phyloP scores from a whole-genome alignment of 2,113 vertebrate species.

The Hemichromis elongatus region DNA sequence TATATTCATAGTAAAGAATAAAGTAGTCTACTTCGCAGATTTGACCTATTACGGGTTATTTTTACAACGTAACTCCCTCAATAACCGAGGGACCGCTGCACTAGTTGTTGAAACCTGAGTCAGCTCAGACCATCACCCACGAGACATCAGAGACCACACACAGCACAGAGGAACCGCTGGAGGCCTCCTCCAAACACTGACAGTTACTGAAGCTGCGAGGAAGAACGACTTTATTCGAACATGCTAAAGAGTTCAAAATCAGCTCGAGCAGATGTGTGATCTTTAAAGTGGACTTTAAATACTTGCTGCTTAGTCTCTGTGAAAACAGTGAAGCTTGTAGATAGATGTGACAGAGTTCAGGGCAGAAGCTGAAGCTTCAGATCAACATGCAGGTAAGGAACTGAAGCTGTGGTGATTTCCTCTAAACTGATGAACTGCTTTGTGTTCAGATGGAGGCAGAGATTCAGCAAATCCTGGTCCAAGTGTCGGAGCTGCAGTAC shows the following conservation, averaged over 20 bases:
- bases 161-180: not conserved
- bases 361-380: not conserved
- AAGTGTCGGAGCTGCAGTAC: conserved; percentile 2
- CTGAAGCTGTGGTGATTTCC: not conserved
- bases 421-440: not conserved
- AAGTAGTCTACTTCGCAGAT: no score
- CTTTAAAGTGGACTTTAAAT: not conserved
- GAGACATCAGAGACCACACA: no score
- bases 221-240: not conserved
- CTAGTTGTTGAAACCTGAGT: no score
- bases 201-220: no score
- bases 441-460: conserved; percentile 17
- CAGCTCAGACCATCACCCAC: no score
- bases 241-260: not conserved
- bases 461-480: conserved; percentile 20
- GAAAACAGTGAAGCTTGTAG: not conserved
- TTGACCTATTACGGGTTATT: no score
- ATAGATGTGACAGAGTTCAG: not conserved
- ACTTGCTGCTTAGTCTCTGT: not conserved
- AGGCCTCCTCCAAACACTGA: not conserved
- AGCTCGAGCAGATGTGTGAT: not conserved
- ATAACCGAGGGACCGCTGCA: no score
- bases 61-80: no score
- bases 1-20: no score
- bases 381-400: not conserved